Percentiles rank a stretch among this genome's conserved stretches.
Conservation (phyloP, 2,113 vertebrate genomes). For the Pelusios castaneus region DNA sequence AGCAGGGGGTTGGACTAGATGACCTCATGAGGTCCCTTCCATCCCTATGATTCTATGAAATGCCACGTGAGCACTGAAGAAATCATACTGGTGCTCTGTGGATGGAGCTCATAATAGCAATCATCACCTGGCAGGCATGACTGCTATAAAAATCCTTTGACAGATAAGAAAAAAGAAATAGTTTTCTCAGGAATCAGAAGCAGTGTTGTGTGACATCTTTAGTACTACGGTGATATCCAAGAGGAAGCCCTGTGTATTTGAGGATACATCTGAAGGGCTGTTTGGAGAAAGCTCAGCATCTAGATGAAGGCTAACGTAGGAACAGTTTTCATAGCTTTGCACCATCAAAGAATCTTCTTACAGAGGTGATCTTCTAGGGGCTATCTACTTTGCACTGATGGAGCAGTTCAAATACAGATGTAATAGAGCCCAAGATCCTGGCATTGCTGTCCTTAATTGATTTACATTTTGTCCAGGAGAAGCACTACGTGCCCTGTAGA, state of each 20-base stretch:
- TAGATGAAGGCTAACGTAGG: background rate
- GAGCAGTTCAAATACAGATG: no score
- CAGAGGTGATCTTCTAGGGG: background rate
- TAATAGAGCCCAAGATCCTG: background rate
- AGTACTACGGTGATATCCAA: background rate
- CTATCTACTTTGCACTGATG: no score
- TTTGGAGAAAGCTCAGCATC: background rate
- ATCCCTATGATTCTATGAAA: background rate
- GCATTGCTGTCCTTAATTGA: background rate
- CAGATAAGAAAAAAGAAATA: background rate
- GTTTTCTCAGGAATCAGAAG: background rate
- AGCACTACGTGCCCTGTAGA: background rate
- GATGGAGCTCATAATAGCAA: background rate
- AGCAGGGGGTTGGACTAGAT: no score
- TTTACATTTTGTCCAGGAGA: background rate
- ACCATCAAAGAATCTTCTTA: background rate
- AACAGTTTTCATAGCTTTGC: background rate
- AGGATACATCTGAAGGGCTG: background rate
- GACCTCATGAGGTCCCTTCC: no score
- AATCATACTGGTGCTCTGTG: background rate
- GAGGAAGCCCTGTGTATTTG: background rate
- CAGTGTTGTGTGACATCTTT: background rate
- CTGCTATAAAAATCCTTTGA: background rate
- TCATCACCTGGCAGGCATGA: background rate
- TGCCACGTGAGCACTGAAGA: background rate